Evolutionary conservation across 2,888 invertebrate species (phyloP), one percentile per base, ranked within the genome.

Genomic region (Tinea pellionella): DNA sequence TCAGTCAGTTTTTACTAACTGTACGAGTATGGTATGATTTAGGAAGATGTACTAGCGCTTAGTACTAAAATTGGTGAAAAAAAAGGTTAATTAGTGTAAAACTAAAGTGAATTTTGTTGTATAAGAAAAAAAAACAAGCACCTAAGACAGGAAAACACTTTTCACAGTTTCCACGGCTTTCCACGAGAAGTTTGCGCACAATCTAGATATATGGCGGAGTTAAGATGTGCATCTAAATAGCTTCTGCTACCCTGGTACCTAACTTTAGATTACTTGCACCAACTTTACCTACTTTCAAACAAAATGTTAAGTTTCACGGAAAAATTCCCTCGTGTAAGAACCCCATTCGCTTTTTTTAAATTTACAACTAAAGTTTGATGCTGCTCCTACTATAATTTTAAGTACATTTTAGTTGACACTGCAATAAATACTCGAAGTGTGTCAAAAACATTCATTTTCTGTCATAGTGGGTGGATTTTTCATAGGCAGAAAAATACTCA

Each of bases 181-280:
- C 66, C 67, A 16, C 47, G 68, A 69, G 68, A 74, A 80, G 65
- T 78, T 78, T 67, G 68, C 69, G 71, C 75, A 77, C 84, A 85
- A 86, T 85, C 84, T 82, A 86, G 86, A 86, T 86, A 84, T 85
- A 87, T 82, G 78, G 77, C 70, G 73, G 75, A 82, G 85, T 86
- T 86, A 84, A 86, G 86, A 87, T 87, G 86, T 81, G 81, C 86
- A 85, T 86, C 87, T 86, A 86, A 86, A 87, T 85, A 84, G 86
- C 85, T 77, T 78, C 80, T 77, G 83, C 81, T 76, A 77, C 78
- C 75, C 71, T 79, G 80, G 78, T 79, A 83, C 80, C 83, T 78
- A 87, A 87, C 78, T 87, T 86, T 87, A 87, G 86, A 87, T 87
- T 87, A 86, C 87, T 87, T 85, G 81, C 85, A 78, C 76, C 77